phyloP scores from a whole-genome alignment of 2,113 vertebrate species.

The Crotalus viridis region DNA sequence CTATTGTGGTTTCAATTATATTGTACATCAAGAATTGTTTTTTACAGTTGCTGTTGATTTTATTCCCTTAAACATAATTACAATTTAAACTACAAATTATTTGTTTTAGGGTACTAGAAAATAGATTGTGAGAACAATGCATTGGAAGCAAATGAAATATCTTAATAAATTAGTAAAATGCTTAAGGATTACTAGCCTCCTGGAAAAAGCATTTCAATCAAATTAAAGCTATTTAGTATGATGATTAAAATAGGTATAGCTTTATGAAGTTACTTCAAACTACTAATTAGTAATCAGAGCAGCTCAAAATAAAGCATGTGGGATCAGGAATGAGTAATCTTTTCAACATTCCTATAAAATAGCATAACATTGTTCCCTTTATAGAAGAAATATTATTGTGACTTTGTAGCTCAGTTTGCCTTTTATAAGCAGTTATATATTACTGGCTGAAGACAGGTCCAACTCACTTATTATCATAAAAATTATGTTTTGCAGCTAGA shows the following conservation, averaged over 20 bases:
- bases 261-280: neutral
- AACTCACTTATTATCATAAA: conserved; percentile 83
- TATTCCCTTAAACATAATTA: neutral
- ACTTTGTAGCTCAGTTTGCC: neutral
- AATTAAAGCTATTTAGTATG: neutral
- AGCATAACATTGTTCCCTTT: neutral
- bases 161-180: neutral
- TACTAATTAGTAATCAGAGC: neutral
- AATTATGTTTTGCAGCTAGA: conserved; percentile 79
- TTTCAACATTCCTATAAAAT: neutral
- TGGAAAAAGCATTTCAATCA: neutral
- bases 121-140: too few relatives aligned
- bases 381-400: neutral
- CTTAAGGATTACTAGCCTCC: neutral
- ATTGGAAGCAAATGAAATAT: neutral
- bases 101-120: neutral
- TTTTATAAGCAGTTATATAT: neutral
- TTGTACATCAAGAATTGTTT: neutral
- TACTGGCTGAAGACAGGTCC: conserved; percentile 17
- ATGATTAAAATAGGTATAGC: neutral
- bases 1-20: neutral
- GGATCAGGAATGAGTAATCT: neutral
- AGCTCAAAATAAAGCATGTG: neutral
- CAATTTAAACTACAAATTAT: neutral
- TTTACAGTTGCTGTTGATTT: neutral